Conservation (phyloP, 2,113 vertebrate genomes). For the Pyxicephalus adspersus region DNA sequence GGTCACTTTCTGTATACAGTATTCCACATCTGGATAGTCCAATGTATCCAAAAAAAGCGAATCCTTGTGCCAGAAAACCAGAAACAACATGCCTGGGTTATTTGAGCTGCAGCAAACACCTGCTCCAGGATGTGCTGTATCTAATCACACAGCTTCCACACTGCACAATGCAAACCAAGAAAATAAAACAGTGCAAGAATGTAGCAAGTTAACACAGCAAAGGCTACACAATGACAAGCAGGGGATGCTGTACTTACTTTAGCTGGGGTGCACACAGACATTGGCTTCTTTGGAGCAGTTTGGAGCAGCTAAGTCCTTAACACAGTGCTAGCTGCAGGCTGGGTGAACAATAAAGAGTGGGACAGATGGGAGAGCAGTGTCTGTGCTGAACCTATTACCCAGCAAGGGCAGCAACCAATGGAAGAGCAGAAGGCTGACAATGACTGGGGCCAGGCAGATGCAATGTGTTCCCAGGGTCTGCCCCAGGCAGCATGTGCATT, state of each 20-base stretch:
- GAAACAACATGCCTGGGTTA: no score
- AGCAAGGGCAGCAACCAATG: slow-evolving; percentile 82
- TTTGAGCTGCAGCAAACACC: no score
- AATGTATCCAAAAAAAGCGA: no score
- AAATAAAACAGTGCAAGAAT: no score
- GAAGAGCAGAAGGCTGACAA: slow-evolving; percentile 74
- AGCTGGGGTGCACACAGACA: slow-evolving; percentile 76
- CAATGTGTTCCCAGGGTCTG: slow-evolving; percentile 85
- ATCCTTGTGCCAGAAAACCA: no score
- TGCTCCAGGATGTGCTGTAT: no score
- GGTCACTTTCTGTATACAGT: no score
- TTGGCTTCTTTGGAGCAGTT: slow-evolving; percentile 73
- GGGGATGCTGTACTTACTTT: slow-evolving; percentile 72
- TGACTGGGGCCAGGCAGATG: slow-evolving; percentile 82
- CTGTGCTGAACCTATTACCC: slow-evolving; percentile 85
- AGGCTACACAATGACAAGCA: no score
- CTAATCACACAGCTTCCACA: no score
- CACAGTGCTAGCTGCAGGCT: slow-evolving; percentile 76
- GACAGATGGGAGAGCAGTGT: slow-evolving; percentile 96
- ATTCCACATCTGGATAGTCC: no score
- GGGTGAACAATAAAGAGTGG: slow-evolving; percentile 88
- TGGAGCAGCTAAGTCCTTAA: slow-evolving; percentile 77
- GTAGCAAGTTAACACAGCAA: no score
- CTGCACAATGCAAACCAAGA: no score
- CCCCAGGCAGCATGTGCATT: slow-evolving; percentile 90